Conservation (phyloP, 2,797 vertebrate species). For the Sebastolobus alascanus region DNA sequence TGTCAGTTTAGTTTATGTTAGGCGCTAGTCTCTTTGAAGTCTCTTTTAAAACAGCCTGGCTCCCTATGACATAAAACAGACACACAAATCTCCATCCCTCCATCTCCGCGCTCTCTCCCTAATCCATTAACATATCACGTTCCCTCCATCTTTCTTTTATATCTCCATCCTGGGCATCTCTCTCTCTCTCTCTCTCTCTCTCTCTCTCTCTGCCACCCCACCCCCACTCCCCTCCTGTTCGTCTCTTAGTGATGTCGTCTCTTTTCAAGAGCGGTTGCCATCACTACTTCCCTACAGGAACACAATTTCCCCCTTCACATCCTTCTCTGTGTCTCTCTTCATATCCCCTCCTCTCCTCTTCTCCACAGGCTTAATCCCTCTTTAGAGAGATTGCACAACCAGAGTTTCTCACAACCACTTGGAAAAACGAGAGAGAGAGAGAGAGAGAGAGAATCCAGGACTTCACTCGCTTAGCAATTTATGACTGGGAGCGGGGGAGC, state of each 20-base stretch:
- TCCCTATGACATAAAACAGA: conserved; percentile 70
- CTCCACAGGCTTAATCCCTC: conserved; percentile 73
- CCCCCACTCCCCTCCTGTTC: conserved; percentile 32
- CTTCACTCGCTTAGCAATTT: conserved; percentile 56
- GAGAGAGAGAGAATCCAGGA: conserved; percentile 18
- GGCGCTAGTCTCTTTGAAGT: conserved; percentile 70
- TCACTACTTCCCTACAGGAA: conserved; percentile 76
- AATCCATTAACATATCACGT: conserved; percentile 72
- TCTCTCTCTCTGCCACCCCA: conserved; percentile 5
- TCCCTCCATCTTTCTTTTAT: conserved; percentile 60
- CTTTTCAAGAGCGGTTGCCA: conserved; percentile 80
- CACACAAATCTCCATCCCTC: conserved; percentile 42
- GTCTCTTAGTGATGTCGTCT: conserved; percentile 63
- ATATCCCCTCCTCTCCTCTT: conserved; percentile 54
- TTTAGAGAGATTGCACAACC: conserved; percentile 77
- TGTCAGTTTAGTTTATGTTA: conserved; percentile 70
- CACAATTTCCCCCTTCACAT: conserved; percentile 79
- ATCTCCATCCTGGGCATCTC: conserved; percentile 51
- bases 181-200: conserved; percentile 16
- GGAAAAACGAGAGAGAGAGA: conserved; percentile 47
- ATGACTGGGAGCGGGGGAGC: conserved; percentile 43
- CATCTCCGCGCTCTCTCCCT: conserved; percentile 18
- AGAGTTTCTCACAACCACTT: conserved; percentile 70
- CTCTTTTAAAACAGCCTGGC: conserved; percentile 65
- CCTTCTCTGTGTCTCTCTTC: conserved; percentile 66